Percentiles rank a stretch among this genome's conserved stretches.
These are phyloP conservation scores for Leptinotarsa rubiginosa DNA, from an alignment of 2,888 invertebrate genomes.

Conservation along the genomic window DNA sequence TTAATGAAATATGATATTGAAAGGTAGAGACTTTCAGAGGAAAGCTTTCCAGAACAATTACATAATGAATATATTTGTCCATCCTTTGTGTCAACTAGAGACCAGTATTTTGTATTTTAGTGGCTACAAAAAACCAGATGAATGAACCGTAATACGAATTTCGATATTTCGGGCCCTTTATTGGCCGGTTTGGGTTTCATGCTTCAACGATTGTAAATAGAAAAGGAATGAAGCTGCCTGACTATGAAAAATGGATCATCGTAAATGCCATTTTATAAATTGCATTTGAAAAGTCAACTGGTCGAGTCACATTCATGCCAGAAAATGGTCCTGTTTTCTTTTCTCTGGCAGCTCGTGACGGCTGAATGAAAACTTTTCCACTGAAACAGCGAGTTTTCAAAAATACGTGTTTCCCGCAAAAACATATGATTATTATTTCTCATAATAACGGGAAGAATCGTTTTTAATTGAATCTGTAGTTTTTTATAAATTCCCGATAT, in stretches of 20 bases:
- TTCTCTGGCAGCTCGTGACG: neutral
- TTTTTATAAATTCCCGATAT: too few species aligned
- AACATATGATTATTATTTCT: too few species aligned
- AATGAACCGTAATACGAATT: neutral
- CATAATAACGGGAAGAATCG: too few species aligned
- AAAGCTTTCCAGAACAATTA: too few species aligned
- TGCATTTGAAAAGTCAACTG: conserved; percentile 50
- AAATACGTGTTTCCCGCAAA: too few species aligned
- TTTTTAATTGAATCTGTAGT: too few species aligned
- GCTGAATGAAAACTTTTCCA: neutral
- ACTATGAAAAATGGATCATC: conserved; percentile 47
- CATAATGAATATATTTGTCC: too few species aligned
- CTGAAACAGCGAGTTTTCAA: too few species aligned
- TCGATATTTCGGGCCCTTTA: conserved; percentile 29
- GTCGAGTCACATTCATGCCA: conserved; percentile 43
- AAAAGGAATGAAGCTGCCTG: neutral
- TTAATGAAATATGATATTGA: too few species aligned
- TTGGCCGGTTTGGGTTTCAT: conserved; percentile 26
- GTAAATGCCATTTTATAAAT: conserved; percentile 50
- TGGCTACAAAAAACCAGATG: neutral
- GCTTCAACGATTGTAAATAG: conserved; percentile 30
- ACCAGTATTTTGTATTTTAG: neutral
- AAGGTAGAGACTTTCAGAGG: too few species aligned
- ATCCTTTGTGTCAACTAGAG: too few species aligned
- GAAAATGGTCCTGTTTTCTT: conserved; percentile 16